These are phyloP conservation scores for Panthera leo DNA, from an alignment of 2,113 vertebrate genomes.

Conservation along the genomic window DNA sequence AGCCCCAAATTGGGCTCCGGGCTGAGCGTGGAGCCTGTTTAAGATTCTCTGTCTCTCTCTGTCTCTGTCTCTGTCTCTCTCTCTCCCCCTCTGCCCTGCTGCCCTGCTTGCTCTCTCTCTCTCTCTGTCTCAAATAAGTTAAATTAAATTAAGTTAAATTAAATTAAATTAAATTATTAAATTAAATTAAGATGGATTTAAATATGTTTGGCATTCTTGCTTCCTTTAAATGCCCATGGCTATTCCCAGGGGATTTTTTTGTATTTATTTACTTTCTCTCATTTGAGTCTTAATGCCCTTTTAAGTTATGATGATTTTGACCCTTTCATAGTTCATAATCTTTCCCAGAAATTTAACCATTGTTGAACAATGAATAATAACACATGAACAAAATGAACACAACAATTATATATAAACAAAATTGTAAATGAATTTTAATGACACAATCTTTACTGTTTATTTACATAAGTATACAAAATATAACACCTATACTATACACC, in stretches of 20 bases:
- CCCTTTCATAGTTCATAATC: slow-evolving; percentile 71
- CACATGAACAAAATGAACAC: background rate
- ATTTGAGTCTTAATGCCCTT: slow-evolving; percentile 63
- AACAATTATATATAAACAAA: background rate
- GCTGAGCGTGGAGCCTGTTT: too few species aligned
- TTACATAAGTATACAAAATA: background rate
- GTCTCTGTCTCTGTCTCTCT: too few species aligned
- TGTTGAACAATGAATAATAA: slow-evolving; percentile 51
- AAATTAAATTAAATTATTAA: too few species aligned
- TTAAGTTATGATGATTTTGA: slow-evolving; percentile 65
- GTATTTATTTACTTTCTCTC: background rate
- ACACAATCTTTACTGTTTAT: slow-evolving; percentile 62
- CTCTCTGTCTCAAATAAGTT: too few species aligned
- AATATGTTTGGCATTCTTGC: background rate
- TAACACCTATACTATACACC: background rate
- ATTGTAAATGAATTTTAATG: slow-evolving; percentile 56
- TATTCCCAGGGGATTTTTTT: slow-evolving; percentile 52
- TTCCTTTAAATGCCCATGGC: slow-evolving; percentile 64
- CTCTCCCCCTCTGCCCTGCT: too few species aligned
- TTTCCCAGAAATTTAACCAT: slow-evolving; percentile 73
- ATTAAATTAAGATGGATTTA: background rate
- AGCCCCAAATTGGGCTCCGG: too few species aligned
- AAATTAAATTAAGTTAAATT: too few species aligned
- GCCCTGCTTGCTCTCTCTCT: too few species aligned
- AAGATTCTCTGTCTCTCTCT: too few species aligned